Conservation (phyloP, 2,888 invertebrate genomes). For the Mythimna pallens region DNA sequence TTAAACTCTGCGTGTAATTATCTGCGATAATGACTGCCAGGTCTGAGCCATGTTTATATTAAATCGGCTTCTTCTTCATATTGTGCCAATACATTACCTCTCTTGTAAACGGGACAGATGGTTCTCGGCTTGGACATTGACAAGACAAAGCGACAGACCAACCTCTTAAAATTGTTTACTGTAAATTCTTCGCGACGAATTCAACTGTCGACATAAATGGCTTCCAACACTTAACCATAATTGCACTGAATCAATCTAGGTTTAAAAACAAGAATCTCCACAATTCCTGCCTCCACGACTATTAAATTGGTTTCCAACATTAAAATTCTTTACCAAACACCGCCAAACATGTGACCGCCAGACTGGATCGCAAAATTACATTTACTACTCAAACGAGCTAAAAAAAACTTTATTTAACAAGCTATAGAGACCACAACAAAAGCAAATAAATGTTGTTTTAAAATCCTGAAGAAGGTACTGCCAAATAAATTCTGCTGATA, state of each 20-base stretch:
- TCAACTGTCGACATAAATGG: conserved; percentile 13
- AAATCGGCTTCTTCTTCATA: background rate
- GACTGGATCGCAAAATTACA: conserved; percentile 31
- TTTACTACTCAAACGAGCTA: conserved; percentile 5
- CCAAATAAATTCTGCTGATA: conserved; percentile 35
- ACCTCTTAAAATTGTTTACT: conserved; percentile 11
- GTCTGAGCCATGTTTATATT: background rate
- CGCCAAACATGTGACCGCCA: conserved; percentile 41
- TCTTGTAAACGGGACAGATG: background rate
- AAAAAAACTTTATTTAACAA: conserved; percentile 38
- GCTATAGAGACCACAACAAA: conserved; percentile 2
- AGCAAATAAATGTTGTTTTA: background rate
- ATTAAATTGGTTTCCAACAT: conserved; percentile 38
- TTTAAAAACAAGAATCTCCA: conserved; percentile 33
- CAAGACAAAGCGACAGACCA: background rate
- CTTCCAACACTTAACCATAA: conserved; percentile 15
- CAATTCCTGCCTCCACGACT: conserved; percentile 9
- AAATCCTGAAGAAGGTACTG: conserved; percentile 23
- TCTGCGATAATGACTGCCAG: background rate
- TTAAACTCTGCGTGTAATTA: conserved; percentile 33
- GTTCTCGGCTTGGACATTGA: background rate
- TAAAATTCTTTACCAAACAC: conserved; percentile 53
- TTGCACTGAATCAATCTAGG: conserved; percentile 13
- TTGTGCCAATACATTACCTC: background rate
- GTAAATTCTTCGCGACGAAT: conserved; percentile 10